Conservation (phyloP, 2,113 vertebrate species). For the Quiscalus mexicanus region DNA sequence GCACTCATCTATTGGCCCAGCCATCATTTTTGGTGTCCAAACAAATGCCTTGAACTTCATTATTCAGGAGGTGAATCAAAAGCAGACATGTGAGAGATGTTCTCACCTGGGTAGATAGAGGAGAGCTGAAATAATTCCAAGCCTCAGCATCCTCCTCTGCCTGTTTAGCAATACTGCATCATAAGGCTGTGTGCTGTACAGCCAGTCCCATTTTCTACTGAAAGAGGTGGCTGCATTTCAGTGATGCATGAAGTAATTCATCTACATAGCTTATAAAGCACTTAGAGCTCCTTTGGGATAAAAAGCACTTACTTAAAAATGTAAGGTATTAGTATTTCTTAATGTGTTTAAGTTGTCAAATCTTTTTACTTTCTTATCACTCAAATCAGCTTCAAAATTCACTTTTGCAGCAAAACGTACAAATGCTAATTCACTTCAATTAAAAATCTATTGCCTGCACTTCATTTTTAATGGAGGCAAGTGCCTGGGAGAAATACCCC, state of each 20-base stretch:
- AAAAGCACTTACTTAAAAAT: conserved; percentile 58
- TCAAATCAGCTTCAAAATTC: conserved; percentile 52
- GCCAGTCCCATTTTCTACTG: neutral
- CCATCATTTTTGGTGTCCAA: neutral
- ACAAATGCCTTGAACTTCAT: neutral
- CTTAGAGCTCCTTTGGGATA: conserved; percentile 62
- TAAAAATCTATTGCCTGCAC: conserved; percentile 32
- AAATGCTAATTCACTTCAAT: conserved; percentile 28
- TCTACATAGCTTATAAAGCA: conserved; percentile 49
- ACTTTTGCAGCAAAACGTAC: neutral
- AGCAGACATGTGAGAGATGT: neutral
- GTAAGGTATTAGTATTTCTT: conserved; percentile 56
- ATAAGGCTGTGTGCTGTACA: neutral
- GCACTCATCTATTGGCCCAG: neutral
- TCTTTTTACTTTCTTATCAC: conserved; percentile 43
- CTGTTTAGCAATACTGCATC: neutral
- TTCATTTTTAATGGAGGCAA: neutral
- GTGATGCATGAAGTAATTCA: conserved; percentile 38
- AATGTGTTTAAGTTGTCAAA: conserved; percentile 64
- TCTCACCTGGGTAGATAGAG: neutral
- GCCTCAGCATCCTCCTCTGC: neutral
- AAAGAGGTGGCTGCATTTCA: conserved; percentile 19
- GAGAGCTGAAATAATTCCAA: neutral
- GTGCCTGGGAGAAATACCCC: neutral
- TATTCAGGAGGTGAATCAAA: neutral